These are phyloP conservation scores for Pedicia rivosa DNA, from an alignment of 2,888 invertebrate species.

Conservation along the genomic window DNA sequence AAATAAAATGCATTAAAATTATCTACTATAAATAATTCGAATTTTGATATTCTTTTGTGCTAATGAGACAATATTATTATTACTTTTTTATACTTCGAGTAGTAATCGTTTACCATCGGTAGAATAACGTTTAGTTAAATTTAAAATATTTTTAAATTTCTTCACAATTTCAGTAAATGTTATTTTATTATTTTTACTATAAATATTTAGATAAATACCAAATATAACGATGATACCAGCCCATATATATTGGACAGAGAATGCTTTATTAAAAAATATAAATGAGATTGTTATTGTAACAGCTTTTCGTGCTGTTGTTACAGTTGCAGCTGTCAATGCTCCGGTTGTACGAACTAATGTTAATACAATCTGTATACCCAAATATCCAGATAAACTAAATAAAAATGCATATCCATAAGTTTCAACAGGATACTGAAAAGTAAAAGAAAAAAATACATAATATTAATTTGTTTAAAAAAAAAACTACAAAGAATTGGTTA, in stretches of 20 bases:
- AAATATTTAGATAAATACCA: constrained; percentile 89
- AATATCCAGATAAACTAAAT: constrained; percentile 78
- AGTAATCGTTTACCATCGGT: constrained; percentile 6
- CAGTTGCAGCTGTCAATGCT: constrained; percentile 85
- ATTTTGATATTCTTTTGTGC: too few species aligned
- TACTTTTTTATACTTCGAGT: constrained; percentile 8
- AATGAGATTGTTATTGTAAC: constrained; percentile 87
- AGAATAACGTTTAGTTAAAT: not conserved
- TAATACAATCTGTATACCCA: constrained; percentile 86
- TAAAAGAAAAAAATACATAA: constrained; percentile 9
- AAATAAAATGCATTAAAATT: too few species aligned
- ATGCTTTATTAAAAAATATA: constrained; percentile 85
- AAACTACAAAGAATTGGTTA: too few species aligned
- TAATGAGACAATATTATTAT: too few species aligned
- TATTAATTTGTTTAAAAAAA: not conserved
- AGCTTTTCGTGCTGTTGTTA: constrained; percentile 81
- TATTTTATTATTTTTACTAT: constrained; percentile 51
- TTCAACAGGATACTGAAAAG: constrained; percentile 46
- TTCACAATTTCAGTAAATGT: constrained; percentile 18
- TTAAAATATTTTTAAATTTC: constrained; percentile 5
- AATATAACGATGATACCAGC: constrained; percentile 74
- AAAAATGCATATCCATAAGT: constrained; percentile 75
- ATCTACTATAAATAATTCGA: too few species aligned
- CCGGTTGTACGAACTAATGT: constrained; percentile 78
- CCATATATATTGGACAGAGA: constrained; percentile 85